These are phyloP conservation scores for Drosophila micromelanica DNA, from an alignment of 1,140 invertebrate genomes.

Conservation along the genomic window DNA sequence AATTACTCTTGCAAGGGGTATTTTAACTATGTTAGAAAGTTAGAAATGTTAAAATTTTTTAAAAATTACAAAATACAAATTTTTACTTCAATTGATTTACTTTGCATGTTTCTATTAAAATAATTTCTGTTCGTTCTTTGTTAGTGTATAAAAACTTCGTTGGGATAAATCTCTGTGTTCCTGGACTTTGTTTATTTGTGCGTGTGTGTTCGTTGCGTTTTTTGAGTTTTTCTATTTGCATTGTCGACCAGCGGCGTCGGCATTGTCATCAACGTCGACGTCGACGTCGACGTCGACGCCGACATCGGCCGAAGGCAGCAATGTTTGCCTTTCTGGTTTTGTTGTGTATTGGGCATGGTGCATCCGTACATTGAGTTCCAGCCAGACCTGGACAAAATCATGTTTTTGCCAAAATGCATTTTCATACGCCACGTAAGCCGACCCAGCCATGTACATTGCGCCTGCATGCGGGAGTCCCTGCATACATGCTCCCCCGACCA, in stretches of 20 bases:
- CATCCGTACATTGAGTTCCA: constrained; percentile 2
- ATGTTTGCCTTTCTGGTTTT: constrained; percentile 76
- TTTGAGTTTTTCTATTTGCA: constrained; percentile 75
- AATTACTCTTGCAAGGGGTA: constrained; percentile 9
- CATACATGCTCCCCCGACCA: constrained; percentile 28
- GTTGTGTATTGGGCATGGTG: constrained; percentile 36
- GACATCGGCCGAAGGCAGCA: constrained; percentile 46
- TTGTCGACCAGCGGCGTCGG: constrained; percentile 55
- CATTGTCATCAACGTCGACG: too few species aligned
- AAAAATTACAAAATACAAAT: neutral
- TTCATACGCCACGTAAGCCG: constrained; percentile 76
- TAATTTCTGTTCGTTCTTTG: neutral
- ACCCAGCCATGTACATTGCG: constrained; percentile 48
- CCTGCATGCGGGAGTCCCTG: constrained; percentile 49
- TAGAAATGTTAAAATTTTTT: neutral
- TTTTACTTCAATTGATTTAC: too few species aligned
- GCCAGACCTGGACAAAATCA: constrained; percentile 47
- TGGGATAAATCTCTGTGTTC: neutral
- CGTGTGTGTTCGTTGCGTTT: constrained; percentile 61
- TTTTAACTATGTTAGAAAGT: constrained; percentile 14
- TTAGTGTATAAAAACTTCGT: constrained; percentile 3
- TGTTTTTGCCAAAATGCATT: constrained; percentile 82
- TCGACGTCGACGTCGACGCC: neutral
- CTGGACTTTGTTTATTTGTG: constrained; percentile 26
- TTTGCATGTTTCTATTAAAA: too few species aligned